A percentile compares a stretch with the other conserved stretches of the same genome.
Conservation (phyloP, 2,888 invertebrate genomes). For the Tryphoninae sp. region DNA sequence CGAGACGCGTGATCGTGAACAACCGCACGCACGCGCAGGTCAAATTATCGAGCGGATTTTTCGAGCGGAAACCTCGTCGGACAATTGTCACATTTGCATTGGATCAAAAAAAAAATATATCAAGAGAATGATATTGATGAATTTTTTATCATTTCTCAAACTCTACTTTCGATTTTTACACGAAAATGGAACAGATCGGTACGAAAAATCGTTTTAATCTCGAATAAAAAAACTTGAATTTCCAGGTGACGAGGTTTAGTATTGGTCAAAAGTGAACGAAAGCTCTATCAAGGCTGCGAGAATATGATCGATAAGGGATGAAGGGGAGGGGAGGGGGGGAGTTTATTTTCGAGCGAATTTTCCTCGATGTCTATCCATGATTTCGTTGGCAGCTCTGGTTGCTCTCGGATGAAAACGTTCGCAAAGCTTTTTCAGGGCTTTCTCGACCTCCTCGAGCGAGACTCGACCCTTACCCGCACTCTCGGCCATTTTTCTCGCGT, state of each 20-base stretch:
- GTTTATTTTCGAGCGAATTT: conserved; percentile 55
- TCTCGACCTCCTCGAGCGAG: conserved; percentile 75
- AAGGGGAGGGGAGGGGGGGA: neutral
- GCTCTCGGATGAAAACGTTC: conserved; percentile 69
- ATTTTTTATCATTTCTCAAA: too few relatives aligned
- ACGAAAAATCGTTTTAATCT: too few relatives aligned
- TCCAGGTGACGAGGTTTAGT: too few relatives aligned
- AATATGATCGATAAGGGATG: neutral
- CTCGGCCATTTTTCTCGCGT: conserved; percentile 76
- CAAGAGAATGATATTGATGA: neutral
- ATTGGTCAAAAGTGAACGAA: neutral
- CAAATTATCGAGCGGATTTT: conserved; percentile 43
- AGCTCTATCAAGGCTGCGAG: neutral
- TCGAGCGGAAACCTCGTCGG: conserved; percentile 26
- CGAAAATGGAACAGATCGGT: too few relatives aligned
- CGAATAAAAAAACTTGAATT: too few relatives aligned
- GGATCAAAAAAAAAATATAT: neutral
- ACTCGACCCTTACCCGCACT: conserved; percentile 74
- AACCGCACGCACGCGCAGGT: conserved; percentile 27
- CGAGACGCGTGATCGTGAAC: conserved; percentile 17
- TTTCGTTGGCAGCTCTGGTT: conserved; percentile 56
- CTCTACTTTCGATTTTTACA: too few relatives aligned
- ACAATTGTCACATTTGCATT: neutral
- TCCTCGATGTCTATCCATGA: conserved; percentile 58
- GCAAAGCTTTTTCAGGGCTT: conserved; percentile 76